Percentiles rank a stretch among this genome's conserved stretches.
These are phyloP conservation scores for Callyntrura guangdongensis DNA, from an alignment of 2,888 invertebrate species.

Conservation along the genomic window DNA sequence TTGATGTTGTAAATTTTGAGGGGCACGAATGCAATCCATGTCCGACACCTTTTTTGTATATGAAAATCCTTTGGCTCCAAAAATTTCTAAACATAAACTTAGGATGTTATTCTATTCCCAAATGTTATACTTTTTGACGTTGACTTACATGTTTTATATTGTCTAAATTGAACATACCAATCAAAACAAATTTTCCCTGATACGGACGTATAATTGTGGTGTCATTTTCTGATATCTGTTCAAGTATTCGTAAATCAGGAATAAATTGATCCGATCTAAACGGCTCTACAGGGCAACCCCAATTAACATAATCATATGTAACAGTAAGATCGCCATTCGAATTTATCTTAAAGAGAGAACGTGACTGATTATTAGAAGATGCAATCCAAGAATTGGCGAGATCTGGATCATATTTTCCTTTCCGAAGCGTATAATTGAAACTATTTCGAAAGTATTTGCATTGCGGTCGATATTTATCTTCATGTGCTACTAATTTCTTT, in stretches of 20 bases:
- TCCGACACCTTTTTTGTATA: conserved; percentile 62
- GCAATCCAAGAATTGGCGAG: conserved; percentile 72
- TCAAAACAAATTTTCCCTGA: conserved; percentile 77
- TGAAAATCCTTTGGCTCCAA: conserved; percentile 78
- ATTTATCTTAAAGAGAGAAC: conserved; percentile 38
- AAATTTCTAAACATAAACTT: conserved; percentile 70
- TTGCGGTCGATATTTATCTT: conserved; percentile 76
- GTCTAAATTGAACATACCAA: conserved; percentile 63
- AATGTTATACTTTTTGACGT: neutral
- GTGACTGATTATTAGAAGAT: conserved; percentile 10
- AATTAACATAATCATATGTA: conserved; percentile 80
- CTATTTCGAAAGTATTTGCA: conserved; percentile 53
- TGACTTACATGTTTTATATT: too few species aligned
- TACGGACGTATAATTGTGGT: conserved; percentile 60
- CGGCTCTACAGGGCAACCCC: conserved; percentile 83
- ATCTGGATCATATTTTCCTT: conserved; percentile 67
- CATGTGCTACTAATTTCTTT: conserved; percentile 77
- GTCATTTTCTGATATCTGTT: conserved; percentile 46
- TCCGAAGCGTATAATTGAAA: conserved; percentile 57
- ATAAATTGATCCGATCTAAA: conserved; percentile 74
- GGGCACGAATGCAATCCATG: neutral
- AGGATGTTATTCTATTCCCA: neutral
- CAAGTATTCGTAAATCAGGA: conserved; percentile 80
- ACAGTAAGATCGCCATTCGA: conserved; percentile 50
- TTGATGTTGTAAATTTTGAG: conserved; percentile 50